Conservation (phyloP, 2,888 invertebrate genomes). For the Xestobium rufovillosum region DNA sequence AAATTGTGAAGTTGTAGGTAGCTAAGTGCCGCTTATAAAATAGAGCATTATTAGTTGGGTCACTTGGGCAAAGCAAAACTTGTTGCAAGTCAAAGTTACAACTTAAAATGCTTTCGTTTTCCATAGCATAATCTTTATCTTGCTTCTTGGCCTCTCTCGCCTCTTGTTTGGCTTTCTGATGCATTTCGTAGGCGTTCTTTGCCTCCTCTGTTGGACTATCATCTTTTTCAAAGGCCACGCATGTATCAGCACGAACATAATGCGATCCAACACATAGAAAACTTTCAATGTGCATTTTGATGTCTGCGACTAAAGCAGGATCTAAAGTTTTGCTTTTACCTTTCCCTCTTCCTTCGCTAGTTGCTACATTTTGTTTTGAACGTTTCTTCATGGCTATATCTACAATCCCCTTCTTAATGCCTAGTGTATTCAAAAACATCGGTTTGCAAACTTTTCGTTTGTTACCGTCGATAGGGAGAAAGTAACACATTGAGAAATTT, state of each 20-base stretch:
- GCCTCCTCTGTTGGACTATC: no score
- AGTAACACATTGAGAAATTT: conserved; percentile 3
- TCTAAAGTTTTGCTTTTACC: no score
- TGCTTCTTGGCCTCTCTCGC: conserved; percentile 10
- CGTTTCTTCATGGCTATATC: conserved; percentile 12
- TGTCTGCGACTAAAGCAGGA: no score
- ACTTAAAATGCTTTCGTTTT: conserved; percentile 13
- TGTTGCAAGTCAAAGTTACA: conserved; percentile 24
- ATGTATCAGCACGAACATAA: no score
- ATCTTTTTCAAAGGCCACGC: no score
- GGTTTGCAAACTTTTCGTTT: conserved; percentile 10
- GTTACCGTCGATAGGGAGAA: conserved; percentile 3
- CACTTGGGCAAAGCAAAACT: conserved; percentile 18
- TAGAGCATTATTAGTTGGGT: conserved; percentile 20
- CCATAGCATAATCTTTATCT: conserved; percentile 10
- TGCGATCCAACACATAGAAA: no score
- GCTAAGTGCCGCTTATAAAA: conserved; percentile 22
- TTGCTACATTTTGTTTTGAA: conserved; percentile 1
- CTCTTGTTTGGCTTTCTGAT: conserved; percentile 5
- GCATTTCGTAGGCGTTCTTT: no score
- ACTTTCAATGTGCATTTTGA: no score
- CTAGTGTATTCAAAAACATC: conserved; percentile 14
- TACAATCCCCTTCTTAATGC: conserved; percentile 13
- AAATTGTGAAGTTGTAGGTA: conserved; percentile 22
- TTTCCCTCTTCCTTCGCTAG: no score